Evolutionary conservation across 1,140 invertebrate genomes (phyloP), one percentile per base, ranked within the genome.

Genomic region (Procambarus clarkii): DNA sequence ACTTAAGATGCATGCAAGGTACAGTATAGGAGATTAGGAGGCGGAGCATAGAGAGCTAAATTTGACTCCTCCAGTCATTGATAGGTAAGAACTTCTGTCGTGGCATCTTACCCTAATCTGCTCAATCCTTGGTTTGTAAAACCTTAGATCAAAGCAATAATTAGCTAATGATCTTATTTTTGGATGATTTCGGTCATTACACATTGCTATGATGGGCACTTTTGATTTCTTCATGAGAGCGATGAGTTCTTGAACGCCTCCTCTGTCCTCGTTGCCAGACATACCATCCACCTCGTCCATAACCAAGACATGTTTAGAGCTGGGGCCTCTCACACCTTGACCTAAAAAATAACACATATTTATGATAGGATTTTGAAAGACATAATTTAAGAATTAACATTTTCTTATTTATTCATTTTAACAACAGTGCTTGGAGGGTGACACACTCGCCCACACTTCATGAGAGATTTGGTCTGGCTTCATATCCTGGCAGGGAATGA

Each of bases 211-310:
- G 60, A 99, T 97, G 0, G 99, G 99, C 81, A 99, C 96, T 81
- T 97, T 97, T 0, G 98, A 96, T 2, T 95, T 95, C 95, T 99
- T 99, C 77, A 99, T 99, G 7, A 99, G 95, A 34, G 95, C 95
- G 92, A 99, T 99, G 18, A 99, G 94, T 95, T 99, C 99, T 94
- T 98, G 97, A 76, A 99, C 96, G 80, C 99, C 99, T 78, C 99
- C 99, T 93, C 99, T 96, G 95, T 99, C 99, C 94, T 99, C 98
- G 94, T 99, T 99, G 18, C 99, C 99, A 15, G 98, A 98, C 99
- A 99, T 99, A 18, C 99, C 99, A 94, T 99, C 99, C 0, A 99
- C 99, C 96, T 99, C 99, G 94, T 99, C 99, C 99, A 99, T 99
- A 18, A 99, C 95, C 0, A 99, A 94, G 9, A 76, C 88, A 54